Evolutionary conservation across 2,888 invertebrate genomes (phyloP).

Genomic region (Monopis laevigella): DNA sequence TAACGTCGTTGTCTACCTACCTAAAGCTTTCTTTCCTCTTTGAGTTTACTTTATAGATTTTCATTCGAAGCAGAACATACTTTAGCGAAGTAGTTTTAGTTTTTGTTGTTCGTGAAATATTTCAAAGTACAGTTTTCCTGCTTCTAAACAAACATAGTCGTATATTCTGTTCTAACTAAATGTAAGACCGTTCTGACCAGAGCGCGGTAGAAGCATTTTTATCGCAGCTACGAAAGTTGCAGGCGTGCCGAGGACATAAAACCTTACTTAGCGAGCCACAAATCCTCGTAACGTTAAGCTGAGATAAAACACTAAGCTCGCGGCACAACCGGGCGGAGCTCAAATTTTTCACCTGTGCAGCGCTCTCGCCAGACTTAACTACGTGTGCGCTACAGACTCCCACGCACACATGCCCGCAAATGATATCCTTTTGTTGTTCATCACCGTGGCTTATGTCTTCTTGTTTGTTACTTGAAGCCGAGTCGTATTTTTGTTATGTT

Average conservation of each 20-base stretch:
- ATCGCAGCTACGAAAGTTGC: conserved; percentile 51
- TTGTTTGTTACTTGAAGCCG: background rate
- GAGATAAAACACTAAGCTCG: conserved; percentile 65
- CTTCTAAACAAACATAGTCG: no score
- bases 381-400: conserved; percentile 30
- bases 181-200: background rate
- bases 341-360: conserved; percentile 60
- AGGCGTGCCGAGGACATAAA: conserved; percentile 58
- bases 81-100: no score
- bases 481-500: background rate
- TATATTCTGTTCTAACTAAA: background rate
- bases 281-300: conserved; percentile 65
- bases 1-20: conserved; percentile 40
- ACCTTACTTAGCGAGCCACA: conserved; percentile 65
- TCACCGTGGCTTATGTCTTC: background rate
- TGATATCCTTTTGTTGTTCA: conserved; percentile 6
- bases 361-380: conserved; percentile 16
- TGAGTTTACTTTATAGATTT: conserved; percentile 14
- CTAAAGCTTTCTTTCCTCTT: conserved; percentile 28
- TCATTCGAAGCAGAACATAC: no score
- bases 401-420: conserved; percentile 1
- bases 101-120: no score
- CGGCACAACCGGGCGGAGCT: conserved; percentile 48
- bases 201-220: conserved; percentile 21
- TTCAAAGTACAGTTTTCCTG: no score